Evolutionary conservation across 2,797 vertebrate species (phyloP).

Genomic region (Percopsis omiscomaycus): DNA sequence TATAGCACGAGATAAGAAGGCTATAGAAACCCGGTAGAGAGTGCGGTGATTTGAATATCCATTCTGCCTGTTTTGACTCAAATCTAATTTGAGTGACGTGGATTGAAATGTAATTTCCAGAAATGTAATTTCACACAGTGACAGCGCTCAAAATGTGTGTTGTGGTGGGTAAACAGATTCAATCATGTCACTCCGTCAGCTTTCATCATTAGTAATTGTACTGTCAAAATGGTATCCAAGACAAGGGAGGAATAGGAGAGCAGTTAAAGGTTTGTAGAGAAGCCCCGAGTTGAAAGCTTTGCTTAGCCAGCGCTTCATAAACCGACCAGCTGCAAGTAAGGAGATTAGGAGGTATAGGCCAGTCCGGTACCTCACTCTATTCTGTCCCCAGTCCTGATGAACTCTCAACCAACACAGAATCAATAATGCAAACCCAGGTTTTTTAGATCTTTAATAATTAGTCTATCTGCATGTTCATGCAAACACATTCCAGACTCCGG

Average conservation of each 20-base stretch:
- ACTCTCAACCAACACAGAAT: no score
- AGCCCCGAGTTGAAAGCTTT: conserved; percentile 23
- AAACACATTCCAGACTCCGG: no score
- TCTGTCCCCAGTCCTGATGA: background rate
- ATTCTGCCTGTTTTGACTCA: background rate
- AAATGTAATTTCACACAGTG: background rate
- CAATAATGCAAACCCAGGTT: no score
- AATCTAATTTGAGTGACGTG: background rate
- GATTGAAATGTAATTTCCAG: no score
- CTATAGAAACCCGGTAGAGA: background rate
- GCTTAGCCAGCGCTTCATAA: conserved; percentile 19
- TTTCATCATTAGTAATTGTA: background rate
- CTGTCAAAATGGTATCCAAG: background rate
- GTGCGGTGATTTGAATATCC: conserved; percentile 3
- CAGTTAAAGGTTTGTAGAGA: background rate
- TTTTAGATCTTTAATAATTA: no score
- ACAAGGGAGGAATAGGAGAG: background rate
- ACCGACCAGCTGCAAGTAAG: conserved; percentile 17
- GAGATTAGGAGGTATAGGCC: conserved; percentile 10
- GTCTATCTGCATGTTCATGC: no score
- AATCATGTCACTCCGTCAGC: background rate
- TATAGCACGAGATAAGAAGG: background rate
- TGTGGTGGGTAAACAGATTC: background rate
- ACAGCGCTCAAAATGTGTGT: background rate
- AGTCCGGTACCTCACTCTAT: conserved; percentile 47